Evolutionary conservation across 2,888 invertebrate genomes (phyloP).

Genomic region (Parthenolecanium corni): DNA sequence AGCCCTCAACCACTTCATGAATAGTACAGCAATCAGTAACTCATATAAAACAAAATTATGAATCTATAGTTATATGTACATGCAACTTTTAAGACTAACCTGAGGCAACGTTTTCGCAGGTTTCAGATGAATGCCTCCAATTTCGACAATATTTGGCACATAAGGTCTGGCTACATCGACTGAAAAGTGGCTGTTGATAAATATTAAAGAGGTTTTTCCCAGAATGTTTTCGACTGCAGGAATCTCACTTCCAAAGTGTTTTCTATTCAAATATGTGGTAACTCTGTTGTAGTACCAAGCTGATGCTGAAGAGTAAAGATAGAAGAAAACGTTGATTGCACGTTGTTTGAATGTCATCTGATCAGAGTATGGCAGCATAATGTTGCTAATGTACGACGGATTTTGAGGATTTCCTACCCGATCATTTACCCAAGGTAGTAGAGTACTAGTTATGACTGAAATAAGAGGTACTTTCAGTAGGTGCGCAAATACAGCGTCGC

Average conservation of each 20-base stretch:
- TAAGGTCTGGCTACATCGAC: conserved; percentile 20
- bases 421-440: conserved; percentile 32
- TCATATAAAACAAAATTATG: too few species aligned
- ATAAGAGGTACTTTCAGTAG: conserved; percentile 32
- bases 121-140: conserved; percentile 29
- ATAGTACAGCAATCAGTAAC: too few species aligned
- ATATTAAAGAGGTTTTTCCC: conserved; percentile 25
- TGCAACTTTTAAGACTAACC: conserved; percentile 3
- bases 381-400: conserved; percentile 32
- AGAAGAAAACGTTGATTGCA: conserved; percentile 41
- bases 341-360: conserved; percentile 40
- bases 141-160: conserved; percentile 26
- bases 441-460: conserved; percentile 32
- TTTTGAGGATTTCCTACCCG: conserved; percentile 33
- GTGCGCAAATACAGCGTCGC: conserved; percentile 32
- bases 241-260: conserved; percentile 24
- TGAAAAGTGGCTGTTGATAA: conserved; percentile 28
- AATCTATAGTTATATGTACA: too few species aligned
- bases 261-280: conserved; percentile 24
- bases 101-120: conserved; percentile 16
- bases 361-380: conserved; percentile 30
- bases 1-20: too few species aligned
- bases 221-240: conserved; percentile 16
- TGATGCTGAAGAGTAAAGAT: conserved; percentile 35
- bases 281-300: conserved; percentile 22